These are phyloP conservation scores for Neoaliturus tenellus DNA, from an alignment of 2,888 invertebrate genomes.

Conservation along the genomic window DNA sequence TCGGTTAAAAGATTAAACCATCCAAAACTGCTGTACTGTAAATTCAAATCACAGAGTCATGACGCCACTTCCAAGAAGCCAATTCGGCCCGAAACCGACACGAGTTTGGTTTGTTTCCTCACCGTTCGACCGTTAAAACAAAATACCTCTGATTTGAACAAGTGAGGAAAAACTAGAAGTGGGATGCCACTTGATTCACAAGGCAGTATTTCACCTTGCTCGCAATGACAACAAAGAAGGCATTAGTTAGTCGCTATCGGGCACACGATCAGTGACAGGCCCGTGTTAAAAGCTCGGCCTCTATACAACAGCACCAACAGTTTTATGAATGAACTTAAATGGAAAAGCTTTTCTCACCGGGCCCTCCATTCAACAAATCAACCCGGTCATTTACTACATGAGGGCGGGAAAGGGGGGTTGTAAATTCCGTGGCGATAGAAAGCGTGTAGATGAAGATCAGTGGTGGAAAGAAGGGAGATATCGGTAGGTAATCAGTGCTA, in stretches of 20 bases:
- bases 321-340: slow-evolving; percentile 56
- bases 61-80: no score
- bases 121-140: neutral
- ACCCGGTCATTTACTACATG: neutral
- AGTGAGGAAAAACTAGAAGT: neutral
- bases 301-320: slow-evolving; percentile 40
- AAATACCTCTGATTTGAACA: neutral
- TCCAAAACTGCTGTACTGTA: no score
- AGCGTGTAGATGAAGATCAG: neutral
- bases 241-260: neutral
- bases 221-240: neutral
- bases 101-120: neutral
- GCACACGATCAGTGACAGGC: neutral
- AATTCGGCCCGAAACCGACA: neutral
- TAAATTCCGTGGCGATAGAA: neutral
- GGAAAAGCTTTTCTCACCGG: slow-evolving; percentile 42
- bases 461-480: no score
- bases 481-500: no score
- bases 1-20: no score
- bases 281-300: slow-evolving; percentile 24
- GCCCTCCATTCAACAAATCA: slow-evolving; percentile 28
- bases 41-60: no score
- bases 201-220: neutral
- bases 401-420: neutral
- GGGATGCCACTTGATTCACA: neutral